Base-by-base conservation (phyloP, 53 echinoderm and acorn worm species). In the Glandiceps talaboti region DNA sequence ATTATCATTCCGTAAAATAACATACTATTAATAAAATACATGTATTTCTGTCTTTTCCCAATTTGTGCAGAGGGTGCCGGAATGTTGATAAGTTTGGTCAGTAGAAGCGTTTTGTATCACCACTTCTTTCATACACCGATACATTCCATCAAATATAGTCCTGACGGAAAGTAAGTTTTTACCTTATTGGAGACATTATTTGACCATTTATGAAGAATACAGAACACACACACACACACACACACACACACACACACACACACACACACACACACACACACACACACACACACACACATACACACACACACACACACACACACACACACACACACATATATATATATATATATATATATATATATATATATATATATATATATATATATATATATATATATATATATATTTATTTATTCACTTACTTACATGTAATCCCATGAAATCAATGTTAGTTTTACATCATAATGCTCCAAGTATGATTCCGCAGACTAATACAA, bases 131-230 rank as follows among this genome's bases (percentile, higher is more conserved):
- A 94, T 78, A 76, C 81, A 28, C 87, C 89, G 1, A 91, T 99
- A 1, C 78, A 82, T 73, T 85, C 87, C 31, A 86, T 97, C 80
- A 97, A 97, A 73, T 97, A 91, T 86, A 97, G 99, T 79, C 99
- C 99, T 12, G 89, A 97, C 90, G 99, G 99, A 80, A 96, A 83
- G 94, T 94, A 85, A 76, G 94, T 83, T 76, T n/a, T n/a, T n/a
- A n/a, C n/a, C n/a, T n/a, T n/a, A n/a, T n/a, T n/a, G n/a, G n/a
- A n/a, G n/a, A n/a, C n/a, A n/a, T n/a, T n/a, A 45, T 45, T 45
- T 20, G 20, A 12, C 20, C 64, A 45, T 45, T 12, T 20, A 45
- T 45, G 64, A 12, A 45, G 64, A 45, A 45, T 45, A 45, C 64
- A 45, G 6, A 45, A 45, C 20, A 45, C 64, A 45, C 64, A 45